Evolutionary conservation across 2,888 invertebrate species (phyloP), one percentile per base, ranked within the genome.

Genomic region (Lepidochitona cinerea): DNA sequence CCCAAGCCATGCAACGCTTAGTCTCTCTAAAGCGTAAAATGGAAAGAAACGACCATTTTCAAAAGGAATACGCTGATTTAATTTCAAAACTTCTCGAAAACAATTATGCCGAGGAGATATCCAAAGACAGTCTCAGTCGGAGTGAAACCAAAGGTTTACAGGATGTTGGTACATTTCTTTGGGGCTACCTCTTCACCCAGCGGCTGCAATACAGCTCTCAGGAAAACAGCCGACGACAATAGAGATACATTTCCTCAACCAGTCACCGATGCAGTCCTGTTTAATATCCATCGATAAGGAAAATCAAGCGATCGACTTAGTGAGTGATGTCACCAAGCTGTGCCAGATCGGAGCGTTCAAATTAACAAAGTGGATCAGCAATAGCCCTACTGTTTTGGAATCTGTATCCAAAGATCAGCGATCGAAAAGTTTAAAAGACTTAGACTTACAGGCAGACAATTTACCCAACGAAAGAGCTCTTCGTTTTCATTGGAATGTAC

Each of bases 401-500:
- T 18, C 29, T 5, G 33, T 69, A 18, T 53, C 70, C 4, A 32
- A 49, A 41, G 53, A 37, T 36, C 29, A 6, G 53, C 35, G 35
- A 14, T 12, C 18, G n/a, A 23, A 9, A 69, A 53, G 54, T 7
- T 29, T 29, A 9, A 18, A 7, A 23, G 59, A 26, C 7, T 18
- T 54, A 18, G 18, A 26, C 23, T 54, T 18, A 23, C 14, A 54
- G 9, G 26, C 7, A 12, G 67, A 32, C 9, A 29, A 41, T 18
- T 12, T 41, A 41, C 41, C 41, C 18, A 41, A 41, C 18, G 41
- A 41, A 18, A 9, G 41, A 41, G 41, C 41, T 18, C 41, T 80
- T 14, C 79, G 79, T 35, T 68, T 80, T 12, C 36, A 14, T 18
- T 81, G 79, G 80, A 23, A 75, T 41, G 70, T 80, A 12, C 66